These are phyloP conservation scores for Venturia canescens DNA, from an alignment of 1,140 invertebrate genomes.

Conservation along the genomic window DNA sequence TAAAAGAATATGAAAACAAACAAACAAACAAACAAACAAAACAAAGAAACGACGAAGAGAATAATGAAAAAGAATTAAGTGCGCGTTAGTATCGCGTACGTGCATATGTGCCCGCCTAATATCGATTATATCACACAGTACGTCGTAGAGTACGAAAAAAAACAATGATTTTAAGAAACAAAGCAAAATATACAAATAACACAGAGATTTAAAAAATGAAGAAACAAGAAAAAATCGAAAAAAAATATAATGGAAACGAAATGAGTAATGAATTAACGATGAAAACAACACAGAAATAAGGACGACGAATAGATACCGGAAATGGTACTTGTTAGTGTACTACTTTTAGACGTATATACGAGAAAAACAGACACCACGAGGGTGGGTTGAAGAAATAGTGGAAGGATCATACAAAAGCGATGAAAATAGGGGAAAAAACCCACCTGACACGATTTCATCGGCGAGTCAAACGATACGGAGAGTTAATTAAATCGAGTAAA, in stretches of 20 bases:
- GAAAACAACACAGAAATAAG: too few relatives aligned
- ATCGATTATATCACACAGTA: constrained; percentile 59
- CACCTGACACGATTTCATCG: too few relatives aligned
- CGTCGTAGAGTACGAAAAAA: constrained; percentile 60
- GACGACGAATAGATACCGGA: too few relatives aligned
- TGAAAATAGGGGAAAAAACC: too few relatives aligned
- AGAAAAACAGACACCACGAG: too few relatives aligned
- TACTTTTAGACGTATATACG: too few relatives aligned
- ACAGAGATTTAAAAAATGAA: neutral
- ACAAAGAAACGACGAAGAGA: constrained; percentile 6
- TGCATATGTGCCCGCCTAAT: constrained; percentile 48
- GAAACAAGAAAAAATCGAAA: neutral
- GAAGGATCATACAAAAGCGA: too few relatives aligned
- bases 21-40: constrained; percentile 41
- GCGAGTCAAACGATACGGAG: too few relatives aligned
- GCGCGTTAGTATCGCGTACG: constrained; percentile 53
- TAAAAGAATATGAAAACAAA: constrained; percentile 47
- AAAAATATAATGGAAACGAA: neutral
- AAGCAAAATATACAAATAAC: constrained; percentile 28
- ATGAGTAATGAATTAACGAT: neutral
- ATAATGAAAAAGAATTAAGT: constrained; percentile 37
- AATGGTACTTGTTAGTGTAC: too few relatives aligned
- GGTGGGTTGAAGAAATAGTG: too few relatives aligned
- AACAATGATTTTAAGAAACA: constrained; percentile 10
- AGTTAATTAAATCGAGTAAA: too few relatives aligned